Evolutionary conservation across 2,888 invertebrate genomes (phyloP), one percentile per base, ranked within the genome.

Genomic region (Ophion ellenae): DNA sequence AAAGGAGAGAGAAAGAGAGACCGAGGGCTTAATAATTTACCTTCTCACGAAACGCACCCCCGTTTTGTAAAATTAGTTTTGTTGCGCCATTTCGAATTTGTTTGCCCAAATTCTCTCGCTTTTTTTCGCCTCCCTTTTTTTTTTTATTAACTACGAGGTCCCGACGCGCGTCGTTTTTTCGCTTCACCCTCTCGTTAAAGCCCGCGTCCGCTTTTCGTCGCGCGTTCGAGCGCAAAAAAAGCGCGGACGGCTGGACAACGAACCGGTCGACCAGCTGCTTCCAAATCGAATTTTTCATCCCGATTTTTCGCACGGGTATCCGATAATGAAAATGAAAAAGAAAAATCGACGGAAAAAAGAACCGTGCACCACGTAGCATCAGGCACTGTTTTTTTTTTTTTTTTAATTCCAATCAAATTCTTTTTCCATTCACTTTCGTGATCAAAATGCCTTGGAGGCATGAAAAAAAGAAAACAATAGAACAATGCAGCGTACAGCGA

Each of bases 41-140:
- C 88, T 84, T 84, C 80, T 73, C 81, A 83, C 85, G 87, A 90
- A 91, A 89, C 88, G 88, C 45, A 11, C 88, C 87, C n/a, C 82
- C 88, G 90, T 91, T 91, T 91, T 90, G 90, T 89, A 89, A 91
- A 91, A 91, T 91, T 90, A 91, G 90, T 91, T 90, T 90, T 90
- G 90, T 90, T 84, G 86, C 85, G 87, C 87, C 89, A 81, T 88
- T 89, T 83, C 87, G 88, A 87, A 83, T 88, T 88, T 84, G 82
- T 87, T 86, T 64, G 81, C 77, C 71, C 61, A 57, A 59, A 70
- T 69, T 70, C 71, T 17, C 63, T 32, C 32, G 53, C 36, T 36
- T 28, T 63, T 71, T 71, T 14, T 78, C 32, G 11, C 69, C 24
- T 71, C 59, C 70, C 36, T 63, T 79, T 69, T 79, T 78, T 80